Percentiles rank a stretch among this genome's conserved stretches.
Evolutionary conservation across 2,797 vertebrate genomes (phyloP).

Genomic region (Champsocephalus gunnari): DNA sequence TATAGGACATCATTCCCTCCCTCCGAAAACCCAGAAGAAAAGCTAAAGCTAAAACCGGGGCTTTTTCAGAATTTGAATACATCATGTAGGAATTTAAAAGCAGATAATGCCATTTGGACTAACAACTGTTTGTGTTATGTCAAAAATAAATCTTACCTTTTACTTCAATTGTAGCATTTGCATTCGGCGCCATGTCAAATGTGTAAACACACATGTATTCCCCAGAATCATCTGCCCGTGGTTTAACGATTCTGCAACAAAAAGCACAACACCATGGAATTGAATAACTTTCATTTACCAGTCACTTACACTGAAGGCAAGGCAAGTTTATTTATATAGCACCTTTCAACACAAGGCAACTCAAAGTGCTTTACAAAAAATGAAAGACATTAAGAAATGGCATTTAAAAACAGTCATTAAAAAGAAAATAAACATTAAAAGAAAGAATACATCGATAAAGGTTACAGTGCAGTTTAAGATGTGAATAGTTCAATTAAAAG

Average conservation of each 20-base stretch:
- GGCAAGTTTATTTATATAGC: too few relatives aligned
- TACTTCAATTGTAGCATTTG: slow-evolving; percentile 96
- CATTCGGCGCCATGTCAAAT: slow-evolving; percentile 90
- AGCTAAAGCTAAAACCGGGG: background rate
- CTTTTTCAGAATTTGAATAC: background rate
- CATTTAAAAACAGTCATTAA: too few relatives aligned
- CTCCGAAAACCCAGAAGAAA: slow-evolving; percentile 27
- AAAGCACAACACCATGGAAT: slow-evolving; percentile 42
- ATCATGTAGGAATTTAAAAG: background rate
- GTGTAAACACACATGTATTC: slow-evolving; percentile 97
- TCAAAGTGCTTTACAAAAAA: too few relatives aligned
- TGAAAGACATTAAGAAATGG: too few relatives aligned
- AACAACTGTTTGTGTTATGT: background rate
- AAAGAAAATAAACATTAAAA: too few relatives aligned
- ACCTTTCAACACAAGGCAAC: too few relatives aligned
- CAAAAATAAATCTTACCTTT: slow-evolving; percentile 88
- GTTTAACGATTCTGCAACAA: slow-evolving; percentile 90
- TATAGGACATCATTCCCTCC: slow-evolving; percentile 23
- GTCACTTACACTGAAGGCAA: slow-evolving; percentile 21
- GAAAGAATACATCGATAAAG: too few relatives aligned
- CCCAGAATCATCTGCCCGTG: slow-evolving; percentile 94
- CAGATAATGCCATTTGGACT: background rate
- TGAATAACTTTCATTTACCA: slow-evolving; percentile 21
- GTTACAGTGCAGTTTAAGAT: too few relatives aligned
- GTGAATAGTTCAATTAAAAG: too few relatives aligned